Base-by-base conservation (phyloP, 2,113 vertebrate genomes). In the Rallus limicola region DNA sequence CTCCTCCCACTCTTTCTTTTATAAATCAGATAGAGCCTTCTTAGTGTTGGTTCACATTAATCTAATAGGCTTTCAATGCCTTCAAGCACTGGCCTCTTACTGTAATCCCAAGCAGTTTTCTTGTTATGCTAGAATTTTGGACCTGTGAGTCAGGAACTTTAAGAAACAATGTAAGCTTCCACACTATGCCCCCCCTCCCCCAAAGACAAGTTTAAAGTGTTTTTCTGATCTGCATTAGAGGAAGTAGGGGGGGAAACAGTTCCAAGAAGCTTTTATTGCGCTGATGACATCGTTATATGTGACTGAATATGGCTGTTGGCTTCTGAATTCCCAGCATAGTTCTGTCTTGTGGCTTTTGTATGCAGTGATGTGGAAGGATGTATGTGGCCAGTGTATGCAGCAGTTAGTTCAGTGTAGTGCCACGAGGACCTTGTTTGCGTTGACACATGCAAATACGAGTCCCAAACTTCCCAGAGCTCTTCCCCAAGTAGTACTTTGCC, bases 401-500 rank as follows among this genome's bases (percentile, higher is more conserved):
- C 46, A 58, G 33, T 67, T 50, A 26, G 18, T 42, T 81, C 20
- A 42, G 15, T 28, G 26, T 55, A 48, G 70, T 46, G 60, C 63
- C 55, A 42, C 29, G 36, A 48, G 70, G 13, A 63, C 29, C 5
- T 0, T 8, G 10, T 56, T 58, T 81, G 15, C 53, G 26, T 44
- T 59, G 31, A 25, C 5, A 28, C 1, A 0, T 77, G 23, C 48
- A 40, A 11, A 34, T 78, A n/a, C 0, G 3, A 74, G 14, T 16
- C 31, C 65, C 17, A 63, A 28, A 26, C 42, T 46, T 48, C 3
- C 2, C 53, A 53, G 70, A 63, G 59, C 29, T 17, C 19, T 85
- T n/a, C 7, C 5, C 29, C 26, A 67, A 16, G 13, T 19, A 86
- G 44, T 5, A 23, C 10, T 74, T 69, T 25, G 7, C 55, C 31